Conservation (phyloP, 2,797 vertebrate species). For the Betta splendens region DNA sequence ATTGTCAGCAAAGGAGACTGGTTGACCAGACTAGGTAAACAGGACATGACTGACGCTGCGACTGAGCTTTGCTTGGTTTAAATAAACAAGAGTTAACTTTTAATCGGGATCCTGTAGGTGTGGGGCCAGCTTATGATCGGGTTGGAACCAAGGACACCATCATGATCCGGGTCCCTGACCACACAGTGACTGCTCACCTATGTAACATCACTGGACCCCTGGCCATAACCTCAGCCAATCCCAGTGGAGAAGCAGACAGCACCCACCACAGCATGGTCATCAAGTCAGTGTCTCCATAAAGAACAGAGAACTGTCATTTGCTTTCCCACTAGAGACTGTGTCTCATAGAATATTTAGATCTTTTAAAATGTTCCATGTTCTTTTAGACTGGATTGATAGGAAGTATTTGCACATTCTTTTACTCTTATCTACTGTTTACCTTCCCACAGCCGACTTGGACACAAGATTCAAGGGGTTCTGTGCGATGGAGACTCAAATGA, state of each 20-base stretch:
- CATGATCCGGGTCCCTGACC: constrained; percentile 92
- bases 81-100: background rate
- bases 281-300: constrained; percentile 73
- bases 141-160: constrained; percentile 90
- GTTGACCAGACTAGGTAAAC: constrained; percentile 86
- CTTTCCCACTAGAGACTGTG: no score
- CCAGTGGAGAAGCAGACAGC: constrained; percentile 90
- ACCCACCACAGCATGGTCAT: constrained; percentile 91
- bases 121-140: constrained; percentile 85
- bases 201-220: constrained; percentile 89
- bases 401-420: background rate
- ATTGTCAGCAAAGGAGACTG: constrained; percentile 91
- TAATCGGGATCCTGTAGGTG: constrained; percentile 69
- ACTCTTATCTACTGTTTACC: background rate
- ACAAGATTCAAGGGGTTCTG: constrained; percentile 89
- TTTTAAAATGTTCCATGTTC: no score
- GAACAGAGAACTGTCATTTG: no score
- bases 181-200: constrained; percentile 86
- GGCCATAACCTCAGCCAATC: constrained; percentile 91
- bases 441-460: constrained; percentile 83
- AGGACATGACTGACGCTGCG: background rate
- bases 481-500: constrained; percentile 90
- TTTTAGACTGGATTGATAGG: no score
- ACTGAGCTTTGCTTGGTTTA: background rate
- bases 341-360: no score